Evolutionary conservation across 2,113 vertebrate genomes (phyloP), one percentile per base, ranked within the genome.

Genomic region (Phyllostomus hastatus): DNA sequence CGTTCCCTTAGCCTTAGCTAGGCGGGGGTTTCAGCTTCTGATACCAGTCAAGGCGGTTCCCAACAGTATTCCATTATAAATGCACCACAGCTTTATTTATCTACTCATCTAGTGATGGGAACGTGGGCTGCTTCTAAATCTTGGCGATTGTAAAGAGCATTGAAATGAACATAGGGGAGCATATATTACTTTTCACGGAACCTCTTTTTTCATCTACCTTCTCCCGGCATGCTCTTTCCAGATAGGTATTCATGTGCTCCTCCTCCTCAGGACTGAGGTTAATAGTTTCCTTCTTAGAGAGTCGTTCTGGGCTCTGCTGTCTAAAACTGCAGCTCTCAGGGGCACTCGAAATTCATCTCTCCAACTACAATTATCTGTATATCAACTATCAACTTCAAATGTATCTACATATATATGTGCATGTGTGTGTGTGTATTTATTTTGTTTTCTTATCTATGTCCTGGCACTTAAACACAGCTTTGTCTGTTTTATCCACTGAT

Each of bases 211-310:
- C 8, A 9, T 38, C 67, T 7, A n/a, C 46, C 48, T 48, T 46
- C 17, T 10, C 7, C 33, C 5, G 4, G 2, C 8, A 22, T 4
- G 8, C 4, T 59, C 15, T 81, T 26, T 1, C 4, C 20, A 48
- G 1, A 9, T 4, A 11, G 70, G 15, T n/a, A 2, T 3, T 1
- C 15, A 1, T 31, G 2, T 46, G 11, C 7, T n/a, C 6, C 4
- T 7, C 3, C 0, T 26, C 10, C n/a, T 50, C 3, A 31, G 12
- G 59, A 59, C 38, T 67, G 67, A 7, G 4, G 3, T 33, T 19
- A 59, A 17, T 3, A 11, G 3, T n/a, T 4, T 33, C 1, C 38
- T 31, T 88, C 66, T 38, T 24, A 91, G 16, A 83, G n/a, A 64
- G 7, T 8, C 0, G 12, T 35, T 69, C 5, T 70, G 14, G 1